Percentiles rank a stretch among this genome's conserved stretches.
phyloP scores from a whole-genome alignment of 2,797 vertebrate species.

The Triplophysa yarkandensis region DNA sequence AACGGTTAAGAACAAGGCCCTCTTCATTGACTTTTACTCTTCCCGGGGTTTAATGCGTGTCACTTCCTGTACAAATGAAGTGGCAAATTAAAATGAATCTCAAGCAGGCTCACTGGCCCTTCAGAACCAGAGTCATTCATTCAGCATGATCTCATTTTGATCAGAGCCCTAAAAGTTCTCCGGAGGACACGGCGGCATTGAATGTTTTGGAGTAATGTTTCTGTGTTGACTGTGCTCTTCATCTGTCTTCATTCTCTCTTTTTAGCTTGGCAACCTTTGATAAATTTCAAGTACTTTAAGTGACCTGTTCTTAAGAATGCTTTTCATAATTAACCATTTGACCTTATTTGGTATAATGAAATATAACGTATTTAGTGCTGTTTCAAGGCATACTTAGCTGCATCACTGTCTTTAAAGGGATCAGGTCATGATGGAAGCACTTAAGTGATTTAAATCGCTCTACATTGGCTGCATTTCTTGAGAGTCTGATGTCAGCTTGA shows the following conservation, averaged over 20 bases:
- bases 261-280: constrained; percentile 55
- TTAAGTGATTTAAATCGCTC: not conserved
- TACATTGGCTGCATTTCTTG: not conserved
- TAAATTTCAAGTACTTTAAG: constrained; percentile 65
- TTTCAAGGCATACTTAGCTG: not conserved
- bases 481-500: not conserved
- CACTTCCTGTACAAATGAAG: constrained; percentile 68
- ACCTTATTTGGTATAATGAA: constrained; percentile 61
- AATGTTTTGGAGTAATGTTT: constrained; percentile 62
- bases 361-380: not conserved
- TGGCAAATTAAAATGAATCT: constrained; percentile 59
- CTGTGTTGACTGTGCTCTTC: constrained; percentile 59
- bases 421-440: not conserved
- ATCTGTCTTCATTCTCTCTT: constrained; percentile 61
- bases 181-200: constrained; percentile 55
- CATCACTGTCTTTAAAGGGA: not conserved
- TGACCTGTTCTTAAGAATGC: constrained; percentile 64
- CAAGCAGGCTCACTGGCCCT: constrained; percentile 58
- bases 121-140: constrained; percentile 59
- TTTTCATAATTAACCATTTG: constrained; percentile 63
- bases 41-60: constrained; percentile 72
- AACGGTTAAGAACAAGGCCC: constrained; percentile 70
- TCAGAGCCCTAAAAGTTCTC: constrained; percentile 57
- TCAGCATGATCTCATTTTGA: constrained; percentile 66
- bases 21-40: constrained; percentile 64